A percentile compares a stretch with the other conserved stretches of the same genome.
Conservation (phyloP, 2,888 invertebrate genomes). For the Escarpia spicata region DNA sequence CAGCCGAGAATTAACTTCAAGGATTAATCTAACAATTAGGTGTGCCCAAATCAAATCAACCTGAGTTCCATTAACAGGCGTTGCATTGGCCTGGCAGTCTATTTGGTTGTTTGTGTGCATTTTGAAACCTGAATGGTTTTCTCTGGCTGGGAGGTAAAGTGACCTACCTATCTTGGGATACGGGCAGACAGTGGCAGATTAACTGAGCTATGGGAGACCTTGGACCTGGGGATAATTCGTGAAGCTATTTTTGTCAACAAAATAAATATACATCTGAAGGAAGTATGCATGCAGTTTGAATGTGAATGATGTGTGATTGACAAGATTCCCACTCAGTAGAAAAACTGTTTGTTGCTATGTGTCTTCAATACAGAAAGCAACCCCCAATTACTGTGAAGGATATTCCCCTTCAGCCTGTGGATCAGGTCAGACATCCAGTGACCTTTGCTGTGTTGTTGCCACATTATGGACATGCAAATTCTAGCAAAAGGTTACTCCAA, state of each 20-base stretch:
- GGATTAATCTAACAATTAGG: constrained; percentile 10
- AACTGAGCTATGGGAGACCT: background rate
- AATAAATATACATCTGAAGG: background rate
- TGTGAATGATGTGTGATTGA: background rate
- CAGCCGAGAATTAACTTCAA: constrained; percentile 11
- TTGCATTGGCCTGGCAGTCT: background rate
- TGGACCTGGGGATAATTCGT: background rate
- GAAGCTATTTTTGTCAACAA: background rate
- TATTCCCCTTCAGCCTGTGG: background rate
- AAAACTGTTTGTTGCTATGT: background rate
- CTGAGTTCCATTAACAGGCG: background rate
- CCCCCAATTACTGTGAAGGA: background rate
- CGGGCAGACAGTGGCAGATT: background rate
- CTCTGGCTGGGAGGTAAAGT: background rate
- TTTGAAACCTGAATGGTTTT: background rate
- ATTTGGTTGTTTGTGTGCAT: background rate
- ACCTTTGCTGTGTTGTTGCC: no score
- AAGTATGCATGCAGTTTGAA: background rate
- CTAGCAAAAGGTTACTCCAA: background rate
- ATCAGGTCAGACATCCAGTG: background rate
- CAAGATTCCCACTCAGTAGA: background rate
- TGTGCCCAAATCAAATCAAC: background rate
- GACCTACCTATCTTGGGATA: background rate
- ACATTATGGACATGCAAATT: background rate
- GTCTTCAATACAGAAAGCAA: background rate